Conservation (phyloP, 2,797 vertebrate species). For the Aythya fuligula region DNA sequence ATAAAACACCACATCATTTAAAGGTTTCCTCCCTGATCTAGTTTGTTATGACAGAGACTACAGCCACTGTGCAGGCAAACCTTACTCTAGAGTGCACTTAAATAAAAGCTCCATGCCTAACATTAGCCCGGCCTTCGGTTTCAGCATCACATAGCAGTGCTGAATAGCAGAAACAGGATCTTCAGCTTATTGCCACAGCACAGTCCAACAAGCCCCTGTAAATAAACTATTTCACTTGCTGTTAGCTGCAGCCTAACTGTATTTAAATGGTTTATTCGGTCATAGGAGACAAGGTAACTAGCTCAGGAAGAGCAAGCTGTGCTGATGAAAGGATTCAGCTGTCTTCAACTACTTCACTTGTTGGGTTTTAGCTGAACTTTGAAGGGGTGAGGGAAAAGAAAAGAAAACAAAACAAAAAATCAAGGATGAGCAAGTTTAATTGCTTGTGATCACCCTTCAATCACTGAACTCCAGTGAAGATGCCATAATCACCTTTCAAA, state of each 20-base stretch:
- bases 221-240: neutral
- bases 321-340: neutral
- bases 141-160: neutral
- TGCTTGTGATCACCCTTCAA: neutral
- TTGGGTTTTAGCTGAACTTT: neutral
- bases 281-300: neutral
- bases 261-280: neutral
- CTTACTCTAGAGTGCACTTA: fast-evolving
- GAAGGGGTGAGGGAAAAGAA: neutral
- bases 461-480: neutral
- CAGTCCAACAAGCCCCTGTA: neutral
- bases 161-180: neutral
- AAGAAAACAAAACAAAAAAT: neutral
- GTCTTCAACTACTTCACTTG: neutral
- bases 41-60: neutral
- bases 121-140: neutral
- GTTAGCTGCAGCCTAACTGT: neutral
- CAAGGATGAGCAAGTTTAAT: neutral
- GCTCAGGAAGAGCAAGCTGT: fast-evolving
- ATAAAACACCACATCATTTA: neutral
- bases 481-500: neutral
- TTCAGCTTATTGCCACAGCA: neutral
- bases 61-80: neutral
- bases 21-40: neutral
- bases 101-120: neutral